Percentiles rank a stretch among this genome's conserved stretches.
Conservation (phyloP, 2,888 invertebrate species). For the Synanthedon formicaeformis region DNA sequence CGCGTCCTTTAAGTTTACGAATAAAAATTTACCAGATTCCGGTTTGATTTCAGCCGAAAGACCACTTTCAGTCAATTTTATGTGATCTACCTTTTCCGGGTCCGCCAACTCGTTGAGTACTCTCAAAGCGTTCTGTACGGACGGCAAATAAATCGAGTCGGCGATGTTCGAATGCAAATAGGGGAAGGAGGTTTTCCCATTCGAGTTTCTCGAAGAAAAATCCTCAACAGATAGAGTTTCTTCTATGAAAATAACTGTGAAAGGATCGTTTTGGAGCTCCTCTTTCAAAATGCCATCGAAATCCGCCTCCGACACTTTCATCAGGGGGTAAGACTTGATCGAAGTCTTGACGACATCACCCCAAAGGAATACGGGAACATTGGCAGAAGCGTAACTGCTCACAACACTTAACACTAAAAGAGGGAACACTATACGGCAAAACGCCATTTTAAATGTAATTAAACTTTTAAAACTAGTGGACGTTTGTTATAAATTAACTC, state of each 20-base stretch:
- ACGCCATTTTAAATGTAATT: conserved; percentile 43
- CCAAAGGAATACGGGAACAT: conserved; percentile 73
- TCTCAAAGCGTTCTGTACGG: conserved; percentile 71
- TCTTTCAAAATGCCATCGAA: conserved; percentile 42
- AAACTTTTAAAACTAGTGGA: conserved; percentile 38
- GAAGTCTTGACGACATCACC: conserved; percentile 41
- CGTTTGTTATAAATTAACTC: conserved; percentile 42
- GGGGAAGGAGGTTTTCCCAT: conserved; percentile 43
- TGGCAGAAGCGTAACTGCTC: conserved; percentile 37
- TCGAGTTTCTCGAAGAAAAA: conserved; percentile 57
- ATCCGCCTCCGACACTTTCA: conserved; percentile 29
- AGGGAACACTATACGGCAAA: conserved; percentile 51
- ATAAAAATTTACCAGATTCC: conserved; percentile 58
- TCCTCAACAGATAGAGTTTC: conserved; percentile 72
- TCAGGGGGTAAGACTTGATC: conserved; percentile 36
- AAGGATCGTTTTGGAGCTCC: conserved; percentile 39
- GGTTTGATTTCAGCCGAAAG: conserved; percentile 40
- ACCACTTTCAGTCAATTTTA: conserved; percentile 47
- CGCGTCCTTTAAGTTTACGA: conserved; percentile 71
- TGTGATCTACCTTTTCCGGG: conserved; percentile 36
- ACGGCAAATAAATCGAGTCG: conserved; percentile 67
- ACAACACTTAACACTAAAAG: conserved; percentile 51
- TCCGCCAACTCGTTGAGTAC: conserved; percentile 65
- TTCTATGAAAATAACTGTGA: conserved; percentile 65
- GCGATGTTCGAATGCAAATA: conserved; percentile 40